Percentiles rank a stretch among this genome's conserved stretches.
These are phyloP conservation scores for Nyctereutes procyonoides DNA, from an alignment of 2,113 vertebrate genomes.

Conservation along the genomic window DNA sequence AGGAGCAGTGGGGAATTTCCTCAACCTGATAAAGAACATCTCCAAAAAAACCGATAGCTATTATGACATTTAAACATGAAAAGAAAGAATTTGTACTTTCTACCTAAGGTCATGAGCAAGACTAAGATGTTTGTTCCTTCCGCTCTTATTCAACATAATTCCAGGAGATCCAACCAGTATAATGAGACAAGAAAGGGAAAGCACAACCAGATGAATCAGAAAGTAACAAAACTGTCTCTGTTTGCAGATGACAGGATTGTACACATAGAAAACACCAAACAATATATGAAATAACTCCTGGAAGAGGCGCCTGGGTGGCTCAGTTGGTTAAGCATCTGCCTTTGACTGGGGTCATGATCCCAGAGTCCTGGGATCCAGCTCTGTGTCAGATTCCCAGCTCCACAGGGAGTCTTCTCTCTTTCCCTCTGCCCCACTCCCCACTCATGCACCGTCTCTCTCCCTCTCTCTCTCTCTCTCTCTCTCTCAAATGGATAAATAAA, in stretches of 20 bases:
- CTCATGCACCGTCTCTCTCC: too few relatives aligned
- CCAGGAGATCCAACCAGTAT: not conserved
- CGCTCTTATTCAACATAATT: not conserved
- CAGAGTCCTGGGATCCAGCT: too few relatives aligned
- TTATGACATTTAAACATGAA: not conserved
- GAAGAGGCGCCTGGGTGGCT: not conserved
- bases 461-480: not conserved
- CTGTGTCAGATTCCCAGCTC: too few relatives aligned
- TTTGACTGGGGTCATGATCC: too few relatives aligned
- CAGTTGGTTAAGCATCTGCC: too few relatives aligned
- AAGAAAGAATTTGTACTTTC: not conserved
- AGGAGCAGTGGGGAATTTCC: not conserved
- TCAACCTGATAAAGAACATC: not conserved
- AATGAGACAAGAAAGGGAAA: not conserved
- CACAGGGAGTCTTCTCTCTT: too few relatives aligned
- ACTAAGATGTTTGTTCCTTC: not conserved
- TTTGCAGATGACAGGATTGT: not conserved
- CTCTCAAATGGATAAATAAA: too few relatives aligned
- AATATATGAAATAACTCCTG: not conserved
- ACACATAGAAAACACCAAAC: not conserved
- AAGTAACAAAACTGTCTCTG: not conserved
- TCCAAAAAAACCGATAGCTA: not conserved
- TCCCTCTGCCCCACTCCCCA: too few relatives aligned
- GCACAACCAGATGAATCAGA: not conserved
- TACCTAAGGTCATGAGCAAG: too few relatives aligned